phyloP scores from a whole-genome alignment of 1,140 invertebrate species.

The Leguminivora glycinivorella region DNA sequence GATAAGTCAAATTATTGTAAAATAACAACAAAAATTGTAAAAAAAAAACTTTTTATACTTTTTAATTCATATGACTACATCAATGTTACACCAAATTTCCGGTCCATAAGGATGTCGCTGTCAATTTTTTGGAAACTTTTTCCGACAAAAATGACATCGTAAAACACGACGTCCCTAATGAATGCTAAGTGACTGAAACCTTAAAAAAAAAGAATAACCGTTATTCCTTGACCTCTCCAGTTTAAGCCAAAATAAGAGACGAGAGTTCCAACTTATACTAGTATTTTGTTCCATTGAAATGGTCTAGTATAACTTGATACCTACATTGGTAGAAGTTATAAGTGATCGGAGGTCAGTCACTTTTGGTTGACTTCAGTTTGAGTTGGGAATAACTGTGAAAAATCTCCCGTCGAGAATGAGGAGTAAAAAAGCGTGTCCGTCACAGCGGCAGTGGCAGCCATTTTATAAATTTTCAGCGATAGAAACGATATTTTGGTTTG shows the following conservation, averaged over 20 bases:
- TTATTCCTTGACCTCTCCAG: not conserved
- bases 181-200: constrained; percentile 20
- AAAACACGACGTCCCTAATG: constrained; percentile 25
- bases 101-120: constrained; percentile 1
- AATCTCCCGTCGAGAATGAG: not conserved
- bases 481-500: no score
- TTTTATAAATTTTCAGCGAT: not conserved
- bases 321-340: not conserved
- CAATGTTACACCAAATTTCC: not conserved
- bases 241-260: not conserved
- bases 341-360: not conserved
- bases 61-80: not conserved
- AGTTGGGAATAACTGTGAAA: not conserved
- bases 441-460: not conserved
- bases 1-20: no score
- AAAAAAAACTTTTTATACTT: no score
- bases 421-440: constrained; percentile 9
- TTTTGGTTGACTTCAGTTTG: not conserved
- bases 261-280: not conserved
- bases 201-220: not conserved
- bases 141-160: not conserved
- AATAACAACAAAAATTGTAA: no score
- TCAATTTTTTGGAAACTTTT: constrained; percentile 21
- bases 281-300: not conserved
- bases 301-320: not conserved